Evolutionary conservation across 2,113 vertebrate species (phyloP).

Genomic region (Chloebia gouldiae): DNA sequence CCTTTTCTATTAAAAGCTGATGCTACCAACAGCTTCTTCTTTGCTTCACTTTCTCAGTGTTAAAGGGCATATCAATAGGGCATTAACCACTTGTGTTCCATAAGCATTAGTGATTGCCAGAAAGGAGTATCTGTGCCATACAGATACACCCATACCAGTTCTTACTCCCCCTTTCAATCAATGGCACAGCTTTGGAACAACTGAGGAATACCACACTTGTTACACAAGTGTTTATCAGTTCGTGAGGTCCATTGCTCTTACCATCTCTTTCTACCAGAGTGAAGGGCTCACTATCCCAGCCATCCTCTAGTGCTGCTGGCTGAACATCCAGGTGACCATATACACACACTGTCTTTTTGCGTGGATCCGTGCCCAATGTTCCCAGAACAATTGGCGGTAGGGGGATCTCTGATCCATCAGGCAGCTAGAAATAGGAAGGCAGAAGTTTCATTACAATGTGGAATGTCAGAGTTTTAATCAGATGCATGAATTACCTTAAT

Average conservation of each 20-base stretch:
- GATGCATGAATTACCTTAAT: neutral
- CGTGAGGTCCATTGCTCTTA: constrained; percentile 48
- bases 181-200: neutral
- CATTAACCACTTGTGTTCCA: neutral
- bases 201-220: neutral
- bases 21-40: neutral
- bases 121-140: neutral
- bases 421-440: constrained; percentile 72
- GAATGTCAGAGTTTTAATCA: neutral
- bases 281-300: constrained; percentile 96
- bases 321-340: constrained; percentile 97
- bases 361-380: constrained; percentile 83
- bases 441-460: neutral
- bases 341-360: constrained; percentile 92
- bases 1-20: neutral
- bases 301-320: constrained; percentile 85
- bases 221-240: neutral
- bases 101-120: neutral
- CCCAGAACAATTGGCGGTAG: constrained; percentile 91
- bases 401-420: constrained; percentile 87
- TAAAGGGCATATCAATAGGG: neutral
- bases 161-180: neutral
- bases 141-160: neutral
- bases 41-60: neutral
- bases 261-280: constrained; percentile 91